Base-by-base conservation (phyloP, 1,140 invertebrate species). In the Daktulosphaira vitifoliae region DNA sequence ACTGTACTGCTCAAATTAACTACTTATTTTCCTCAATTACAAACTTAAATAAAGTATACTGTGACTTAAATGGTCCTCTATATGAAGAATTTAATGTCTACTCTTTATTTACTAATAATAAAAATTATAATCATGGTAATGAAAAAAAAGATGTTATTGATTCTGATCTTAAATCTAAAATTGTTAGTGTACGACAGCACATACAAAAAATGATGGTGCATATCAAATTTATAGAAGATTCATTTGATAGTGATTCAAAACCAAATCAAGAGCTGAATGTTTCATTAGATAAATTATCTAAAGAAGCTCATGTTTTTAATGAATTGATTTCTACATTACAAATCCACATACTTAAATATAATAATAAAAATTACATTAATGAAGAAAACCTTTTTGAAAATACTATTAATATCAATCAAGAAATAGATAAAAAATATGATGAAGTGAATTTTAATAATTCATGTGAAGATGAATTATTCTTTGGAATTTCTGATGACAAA, bases 381-480 rank as follows among this genome's bases (percentile, higher is more conserved):
- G 7, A 48, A 25, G 13, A 50, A 8, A 33, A 48, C 3, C 18
- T 59, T 20, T 15, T 11, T n/a, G 22, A 46, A 11, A 5, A 44
- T 13, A 13, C 16, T 8, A 33, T 15, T 48, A 16, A 22, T 5
- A n/a, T n/a, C 7, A 26, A 1, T 56, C 20, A 42, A 9, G 4
- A 56, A 20, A 42, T 11, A 16, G 22, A 62, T 7, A 62, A 3
- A 62, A 11, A 48, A 1, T 29, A 0, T 8, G 29, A 20, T 33
- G 42, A 62, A 46, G 2, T 16, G 9, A 13, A 2, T 2, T n/a
- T n/a, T n/a, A 18, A 44, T n/a, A 8, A 7, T 26, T 0, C 44
- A 7, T 46, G 42, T 29, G 25, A 62, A 33, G 56, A 62, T 33
- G 42, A 62, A 33, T 62, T 62, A 33, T 62, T 62, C 29, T 15